These are phyloP conservation scores for Contarinia nasturtii DNA, from an alignment of 1,140 invertebrate genomes.

Conservation along the genomic window DNA sequence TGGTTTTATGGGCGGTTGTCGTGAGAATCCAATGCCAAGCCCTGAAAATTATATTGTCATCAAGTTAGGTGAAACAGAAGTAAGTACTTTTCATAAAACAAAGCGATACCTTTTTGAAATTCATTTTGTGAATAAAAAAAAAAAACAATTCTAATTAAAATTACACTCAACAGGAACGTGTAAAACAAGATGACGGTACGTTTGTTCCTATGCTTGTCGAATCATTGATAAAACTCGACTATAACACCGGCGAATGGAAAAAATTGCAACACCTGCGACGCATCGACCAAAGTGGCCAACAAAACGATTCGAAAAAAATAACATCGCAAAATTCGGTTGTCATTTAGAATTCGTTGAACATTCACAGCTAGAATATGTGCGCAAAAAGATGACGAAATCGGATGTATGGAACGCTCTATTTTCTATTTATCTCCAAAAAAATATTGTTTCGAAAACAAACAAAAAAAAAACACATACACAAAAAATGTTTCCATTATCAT, in stretches of 20 bases:
- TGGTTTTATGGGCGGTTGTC: conserved; percentile 88
- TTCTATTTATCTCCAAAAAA: no score
- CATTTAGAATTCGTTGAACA: not conserved
- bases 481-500: no score
- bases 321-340: conserved; percentile 2
- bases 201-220: conserved; percentile 46
- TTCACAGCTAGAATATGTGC: no score
- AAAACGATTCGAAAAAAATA: not conserved
- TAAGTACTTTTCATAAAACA: conserved; percentile 6
- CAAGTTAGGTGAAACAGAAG: conserved; percentile 22
- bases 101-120: not conserved
- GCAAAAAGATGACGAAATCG: no score
- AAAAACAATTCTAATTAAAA: not conserved
- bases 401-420: no score
- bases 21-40: conserved; percentile 22
- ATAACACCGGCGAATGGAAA: conserved; percentile 71
- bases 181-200: conserved; percentile 39
- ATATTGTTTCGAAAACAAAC: no score
- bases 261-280: conserved; percentile 51
- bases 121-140: not conserved
- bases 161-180: conserved; percentile 29
- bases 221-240: conserved; percentile 77
- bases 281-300: conserved; percentile 18
- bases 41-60: conserved; percentile 22
- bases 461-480: no score